Evolutionary conservation across 2,113 vertebrate species (phyloP).

Genomic region (Ochotona curzoniae): DNA sequence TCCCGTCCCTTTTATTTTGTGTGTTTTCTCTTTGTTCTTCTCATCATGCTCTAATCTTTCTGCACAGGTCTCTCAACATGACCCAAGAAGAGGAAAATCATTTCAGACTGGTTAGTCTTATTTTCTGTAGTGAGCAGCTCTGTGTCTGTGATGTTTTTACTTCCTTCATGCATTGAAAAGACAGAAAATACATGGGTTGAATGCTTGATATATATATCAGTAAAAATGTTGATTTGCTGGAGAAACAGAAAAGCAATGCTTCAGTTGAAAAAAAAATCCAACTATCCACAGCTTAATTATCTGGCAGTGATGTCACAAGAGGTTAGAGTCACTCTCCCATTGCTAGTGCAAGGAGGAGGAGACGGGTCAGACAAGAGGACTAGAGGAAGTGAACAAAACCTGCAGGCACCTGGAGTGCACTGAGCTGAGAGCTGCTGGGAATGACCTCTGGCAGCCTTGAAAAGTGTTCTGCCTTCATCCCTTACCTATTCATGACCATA

Average conservation of each 20-base stretch:
- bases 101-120: neutral
- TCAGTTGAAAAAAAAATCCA: slow-evolving; percentile 52
- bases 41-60: neutral
- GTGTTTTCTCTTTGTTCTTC: neutral
- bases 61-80: neutral
- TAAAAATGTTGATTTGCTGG: slow-evolving; percentile 83
- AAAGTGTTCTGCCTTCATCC: neutral
- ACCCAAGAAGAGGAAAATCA: neutral
- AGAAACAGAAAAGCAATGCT: slow-evolving; percentile 59
- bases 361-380: neutral
- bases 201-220: slow-evolving; percentile 46
- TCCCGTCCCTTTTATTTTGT: neutral
- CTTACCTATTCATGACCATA: neutral
- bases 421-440: neutral
- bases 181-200: slow-evolving; percentile 81
- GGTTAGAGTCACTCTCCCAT: neutral
- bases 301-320: slow-evolving; percentile 5
- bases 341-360: neutral
- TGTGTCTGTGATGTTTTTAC: slow-evolving; percentile 73
- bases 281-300: slow-evolving; percentile 12
- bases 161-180: slow-evolving; percentile 82
- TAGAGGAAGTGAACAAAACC: neutral
- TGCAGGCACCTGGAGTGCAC: neutral
- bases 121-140: neutral
- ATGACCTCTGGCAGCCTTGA: neutral